Evolutionary conservation across 2,888 invertebrate species (phyloP), one percentile per base, ranked within the genome.

Genomic region (Eupeodes latifasciatus): DNA sequence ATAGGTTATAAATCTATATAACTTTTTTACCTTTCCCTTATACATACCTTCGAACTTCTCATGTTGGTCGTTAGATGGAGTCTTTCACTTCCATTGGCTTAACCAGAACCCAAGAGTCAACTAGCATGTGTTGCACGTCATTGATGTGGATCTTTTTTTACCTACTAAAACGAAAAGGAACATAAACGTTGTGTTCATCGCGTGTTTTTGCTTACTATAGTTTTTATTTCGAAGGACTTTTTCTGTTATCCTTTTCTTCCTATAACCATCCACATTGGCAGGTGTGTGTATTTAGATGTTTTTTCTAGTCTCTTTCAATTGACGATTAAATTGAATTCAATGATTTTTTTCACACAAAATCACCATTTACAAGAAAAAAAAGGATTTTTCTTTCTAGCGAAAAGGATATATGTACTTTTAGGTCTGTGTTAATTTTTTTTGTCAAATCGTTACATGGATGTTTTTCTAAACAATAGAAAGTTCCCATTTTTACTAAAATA

Each of bases 91-190:
- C 44, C 59, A 47, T 59, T 51, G 62, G 6, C 40, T 5, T 40
- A 40, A 40, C 4, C 40, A 40, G 40, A 40, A 62, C 5, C 16
- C 62, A 62, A 44, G 40, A 62, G 57, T 55, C 40, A 55, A 55
- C 71, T 19, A 44, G 14, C 84, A 79, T 84, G 75, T 84, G 84
- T 84, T 84, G 84, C 79, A 79, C 74, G 64, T 72, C 78, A 67
- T 12, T 53, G 61, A 61, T 59, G 49, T 1, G 40, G 40, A 4
- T 27, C n/a, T 47, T 14, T n/a, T 19, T 76, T 5, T 27, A 55
- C 6, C 14, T 11, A 12, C 14, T 11, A 12, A 2, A 57, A 57
- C 12, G 57, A 40, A 40, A 5, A 40, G 2, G 27, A 27, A 27
- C 27, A 27, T 27, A 27, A 27, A 27, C 19, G 44, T 6, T 9